Evolutionary conservation across 2,113 vertebrate genomes (phyloP).

Genomic region (Pedetes capensis): DNA sequence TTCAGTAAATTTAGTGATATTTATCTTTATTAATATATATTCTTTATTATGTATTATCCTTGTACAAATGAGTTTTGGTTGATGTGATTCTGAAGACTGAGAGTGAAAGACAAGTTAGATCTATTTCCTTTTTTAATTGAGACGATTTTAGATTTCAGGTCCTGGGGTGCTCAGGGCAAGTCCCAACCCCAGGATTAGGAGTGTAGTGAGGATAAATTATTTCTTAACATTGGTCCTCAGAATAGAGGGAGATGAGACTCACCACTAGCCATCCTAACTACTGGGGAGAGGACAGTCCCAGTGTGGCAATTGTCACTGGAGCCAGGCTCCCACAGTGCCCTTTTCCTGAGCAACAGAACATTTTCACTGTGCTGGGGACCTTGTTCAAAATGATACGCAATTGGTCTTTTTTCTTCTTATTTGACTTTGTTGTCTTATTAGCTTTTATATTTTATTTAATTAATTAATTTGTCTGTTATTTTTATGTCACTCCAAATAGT

Average conservation of each 20-base stretch:
- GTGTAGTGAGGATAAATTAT: background rate
- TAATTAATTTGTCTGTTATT: background rate
- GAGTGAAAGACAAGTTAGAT: background rate
- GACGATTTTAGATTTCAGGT: background rate
- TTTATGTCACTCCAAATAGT: background rate
- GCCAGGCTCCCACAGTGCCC: rapidly evolving
- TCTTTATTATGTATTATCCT: background rate
- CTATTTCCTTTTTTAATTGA: background rate
- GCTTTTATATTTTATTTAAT: background rate
- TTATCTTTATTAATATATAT: background rate
- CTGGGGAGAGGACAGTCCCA: background rate
- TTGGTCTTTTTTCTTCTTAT: background rate
- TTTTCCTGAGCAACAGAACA: background rate
- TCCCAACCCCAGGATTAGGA: background rate
- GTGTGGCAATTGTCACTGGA: background rate
- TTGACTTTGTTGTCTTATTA: background rate
- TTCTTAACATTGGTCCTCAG: background rate
- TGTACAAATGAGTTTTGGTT: background rate
- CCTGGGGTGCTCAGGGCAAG: background rate
- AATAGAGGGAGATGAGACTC: background rate
- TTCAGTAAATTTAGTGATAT: background rate
- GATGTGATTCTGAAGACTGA: background rate
- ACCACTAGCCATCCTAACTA: background rate
- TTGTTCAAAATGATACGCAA: background rate
- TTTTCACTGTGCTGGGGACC: background rate